Evolutionary conservation across 2,113 vertebrate species (phyloP).

Genomic region (Oryctolagus cuniculus): DNA sequence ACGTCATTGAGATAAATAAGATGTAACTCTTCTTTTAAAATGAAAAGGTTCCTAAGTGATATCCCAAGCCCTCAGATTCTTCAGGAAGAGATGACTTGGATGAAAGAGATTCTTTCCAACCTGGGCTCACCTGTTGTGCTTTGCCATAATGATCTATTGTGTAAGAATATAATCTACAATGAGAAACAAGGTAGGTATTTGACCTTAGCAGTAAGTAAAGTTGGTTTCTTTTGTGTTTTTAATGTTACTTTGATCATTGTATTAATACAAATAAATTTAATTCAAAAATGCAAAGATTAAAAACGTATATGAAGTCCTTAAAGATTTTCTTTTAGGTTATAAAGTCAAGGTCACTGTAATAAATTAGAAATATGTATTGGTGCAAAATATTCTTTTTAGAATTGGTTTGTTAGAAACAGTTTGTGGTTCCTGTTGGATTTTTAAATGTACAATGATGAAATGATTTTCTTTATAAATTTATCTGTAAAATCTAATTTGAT

Average conservation of each 20-base stretch:
- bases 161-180: constrained; percentile 99
- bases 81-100: constrained; percentile 96
- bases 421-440: constrained; percentile 61
- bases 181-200: constrained; percentile 94
- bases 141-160: constrained; percentile 98
- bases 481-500: constrained; percentile 51
- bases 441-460: constrained; percentile 63
- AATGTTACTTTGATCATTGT: constrained; percentile 65
- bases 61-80: constrained; percentile 92
- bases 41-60: constrained; percentile 92
- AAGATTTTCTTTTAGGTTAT: constrained; percentile 60
- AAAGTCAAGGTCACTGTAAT: constrained; percentile 58
- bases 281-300: constrained; percentile 51
- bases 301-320: constrained; percentile 40
- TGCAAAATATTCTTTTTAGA: constrained; percentile 61
- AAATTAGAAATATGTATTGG: constrained; percentile 56
- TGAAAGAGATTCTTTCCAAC: constrained; percentile 94
- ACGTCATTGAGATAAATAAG: constrained; percentile 46
- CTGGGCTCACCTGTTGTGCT: constrained; percentile 97
- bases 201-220: constrained; percentile 80
- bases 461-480: constrained; percentile 49
- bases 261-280: constrained; percentile 58
- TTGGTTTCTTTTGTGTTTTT: constrained; percentile 64
- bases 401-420: constrained; percentile 60
- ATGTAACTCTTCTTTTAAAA: constrained; percentile 51